phyloP scores from a whole-genome alignment of 2,888 invertebrate genomes.

The Dasysyrphus tricinctus region DNA sequence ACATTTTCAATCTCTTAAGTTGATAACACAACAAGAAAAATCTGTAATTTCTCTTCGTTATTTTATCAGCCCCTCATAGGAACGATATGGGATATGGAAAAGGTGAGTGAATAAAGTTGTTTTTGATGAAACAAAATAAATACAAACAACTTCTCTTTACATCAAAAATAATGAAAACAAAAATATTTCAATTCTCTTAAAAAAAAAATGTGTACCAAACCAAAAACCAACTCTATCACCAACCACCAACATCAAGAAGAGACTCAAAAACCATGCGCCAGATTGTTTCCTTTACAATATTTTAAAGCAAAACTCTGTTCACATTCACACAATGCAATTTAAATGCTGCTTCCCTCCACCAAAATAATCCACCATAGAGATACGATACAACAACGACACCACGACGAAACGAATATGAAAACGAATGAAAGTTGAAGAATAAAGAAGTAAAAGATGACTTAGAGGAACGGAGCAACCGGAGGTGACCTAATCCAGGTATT shows the following conservation, averaged over 20 bases:
- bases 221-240: neutral
- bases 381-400: neutral
- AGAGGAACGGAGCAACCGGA: conserved; percentile 76
- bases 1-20: conserved; percentile 13
- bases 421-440: conserved; percentile 29
- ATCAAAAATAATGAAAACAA: conserved; percentile 9
- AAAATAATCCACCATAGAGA: too few species aligned
- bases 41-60: conserved; percentile 12
- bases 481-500: conserved; percentile 82
- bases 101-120: neutral
- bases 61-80: neutral
- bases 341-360: neutral
- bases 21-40: neutral
- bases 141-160: conserved; percentile 22
- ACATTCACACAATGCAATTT: conserved; percentile 23
- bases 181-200: conserved; percentile 4
- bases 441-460: conserved; percentile 44
- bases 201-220: neutral
- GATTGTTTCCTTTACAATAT: neutral
- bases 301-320: conserved; percentile 7
- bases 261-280: conserved; percentile 19
- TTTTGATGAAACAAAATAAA: conserved; percentile 13
- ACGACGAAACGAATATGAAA: conserved; percentile 19
- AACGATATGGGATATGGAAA: conserved; percentile 12
- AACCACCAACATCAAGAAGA: too few species aligned